phyloP scores from a whole-genome alignment of 1,140 invertebrate species.

The Chymomyza costata region DNA sequence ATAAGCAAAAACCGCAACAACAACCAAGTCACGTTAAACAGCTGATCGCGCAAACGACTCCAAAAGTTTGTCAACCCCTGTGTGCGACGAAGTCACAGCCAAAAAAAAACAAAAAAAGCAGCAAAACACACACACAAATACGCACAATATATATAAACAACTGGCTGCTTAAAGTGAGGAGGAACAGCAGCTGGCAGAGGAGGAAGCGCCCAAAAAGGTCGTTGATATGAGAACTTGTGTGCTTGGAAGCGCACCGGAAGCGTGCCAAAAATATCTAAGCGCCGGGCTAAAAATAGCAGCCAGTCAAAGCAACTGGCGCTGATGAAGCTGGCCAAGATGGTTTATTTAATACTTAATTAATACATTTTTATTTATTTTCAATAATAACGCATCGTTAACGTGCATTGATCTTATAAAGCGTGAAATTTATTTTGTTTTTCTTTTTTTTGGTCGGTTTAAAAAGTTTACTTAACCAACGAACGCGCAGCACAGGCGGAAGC shows the following conservation, averaged over 20 bases:
- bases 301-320: slow-evolving; percentile 3
- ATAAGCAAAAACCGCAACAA: slow-evolving; percentile 25
- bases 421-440: too few species aligned
- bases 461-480: too few species aligned
- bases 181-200: background rate
- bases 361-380: too few species aligned
- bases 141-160: slow-evolving; percentile 1
- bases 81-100: slow-evolving; percentile 12
- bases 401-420: too few species aligned
- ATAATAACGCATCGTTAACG: too few species aligned
- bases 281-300: slow-evolving; percentile 46
- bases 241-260: slow-evolving; percentile 39
- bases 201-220: slow-evolving; percentile 40
- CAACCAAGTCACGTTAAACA: slow-evolving; percentile 23
- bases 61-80: slow-evolving; percentile 37
- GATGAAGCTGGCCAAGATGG: too few species aligned
- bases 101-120: slow-evolving; percentile 8
- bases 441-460: too few species aligned
- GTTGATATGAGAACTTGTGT: slow-evolving; percentile 34
- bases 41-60: slow-evolving; percentile 26
- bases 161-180: slow-evolving; percentile 15
- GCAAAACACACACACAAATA: slow-evolving; percentile 18
- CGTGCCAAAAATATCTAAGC: slow-evolving; percentile 68
- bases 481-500: slow-evolving; percentile 31
- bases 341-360: too few species aligned